Base-by-base conservation (phyloP, 2,113 vertebrate species). In the Phycodurus eques region DNA sequence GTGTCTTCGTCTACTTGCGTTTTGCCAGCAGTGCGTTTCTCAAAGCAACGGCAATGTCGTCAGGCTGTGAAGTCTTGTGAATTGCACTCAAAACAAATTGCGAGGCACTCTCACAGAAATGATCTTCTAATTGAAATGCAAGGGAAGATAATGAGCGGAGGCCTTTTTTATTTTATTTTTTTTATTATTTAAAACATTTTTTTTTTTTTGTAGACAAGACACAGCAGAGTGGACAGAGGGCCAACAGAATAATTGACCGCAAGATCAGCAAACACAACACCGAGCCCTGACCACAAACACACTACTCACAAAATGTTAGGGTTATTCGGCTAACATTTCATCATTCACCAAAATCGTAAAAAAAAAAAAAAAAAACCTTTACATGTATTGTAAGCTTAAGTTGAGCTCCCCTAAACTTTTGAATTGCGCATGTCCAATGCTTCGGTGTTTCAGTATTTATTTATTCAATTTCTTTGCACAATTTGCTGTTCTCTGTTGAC, bases 11-110 rank as follows among this genome's bases (percentile, higher is more conserved):
- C 31, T 35, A 33, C 44, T 63, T 56, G 61, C 15, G 15, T 61
- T 59, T 79, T 70, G 20, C 56, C 53, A 70, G 64, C 67, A 67
- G 64, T 42, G 9, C 76, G 46, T 77, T 74, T 47, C 22, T 47
- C 14, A 59, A 70, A 70, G 43, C 47, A 73, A 35, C 67, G 2
- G 17, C 19, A 35, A 39, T 46, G 22, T 65, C 39, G 35, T 54
- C 62, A 64, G 63, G 27, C 27, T 72, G 20, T 35, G n/a, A 39
- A 19, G 51, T n/a, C 27, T n/a, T 8, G 46, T 53, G 19, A 53
- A 33, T 22, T 20, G n/a, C 62, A 31, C 64, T 70, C 56, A 20
- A 19, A 27, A 20, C 12, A 68, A 63, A 31, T 44, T 47, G 12
- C 31, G 12, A 20, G 22, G 27, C 42, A 22, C 35, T 64, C 20